Base-by-base conservation (phyloP, 2,113 vertebrate species). In the Neolamprologus ventralis region DNA sequence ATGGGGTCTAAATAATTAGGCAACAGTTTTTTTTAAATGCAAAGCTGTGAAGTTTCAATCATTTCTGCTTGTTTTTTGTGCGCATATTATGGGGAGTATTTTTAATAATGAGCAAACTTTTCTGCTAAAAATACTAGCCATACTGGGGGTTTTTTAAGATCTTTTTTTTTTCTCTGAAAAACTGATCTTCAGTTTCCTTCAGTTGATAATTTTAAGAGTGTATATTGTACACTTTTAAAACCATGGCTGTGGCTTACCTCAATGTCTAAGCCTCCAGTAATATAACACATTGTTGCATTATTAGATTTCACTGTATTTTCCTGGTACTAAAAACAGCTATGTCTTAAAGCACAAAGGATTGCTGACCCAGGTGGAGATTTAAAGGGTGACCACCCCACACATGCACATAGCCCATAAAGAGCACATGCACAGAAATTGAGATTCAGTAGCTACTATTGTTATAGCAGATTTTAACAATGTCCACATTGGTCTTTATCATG, bases 321-420 rank as follows among this genome's bases (percentile, higher is more conserved):
- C 71, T 75, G 42, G 42, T 47, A 19, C 42, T 12, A 19, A 47
- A 75, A 17, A 73, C 14, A 65, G 13, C 71, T 68, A 51, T 75
- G 63, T 23, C 35, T 86, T 90, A 91, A 63, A 78, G 85, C 60
- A 26, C 49, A 80, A 35, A 88, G 40, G 23, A 55, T 28, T 49
- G 63, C 63, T 68, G 35, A 68, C 63, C 63, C 35, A 68, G 35
- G 35, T 21, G 19, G 35, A 68, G 35, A 23, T 40, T 68, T 68
- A 68, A 68, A 40, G 63, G 63, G 12, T 68, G 63, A 40, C 63
- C 33, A 68, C 63, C 33, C 33, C 33, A 37, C 33, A 68, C 19
- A 13, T 65, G 19, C 31, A 35, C 17, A 37, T 37, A 65, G 31
- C 31, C 31, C 31, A 35, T 7, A 5, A n/a, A 65, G 17, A 17